phyloP scores from a whole-genome alignment of 2,888 invertebrate species.

The Zaprionus lineosus region DNA sequence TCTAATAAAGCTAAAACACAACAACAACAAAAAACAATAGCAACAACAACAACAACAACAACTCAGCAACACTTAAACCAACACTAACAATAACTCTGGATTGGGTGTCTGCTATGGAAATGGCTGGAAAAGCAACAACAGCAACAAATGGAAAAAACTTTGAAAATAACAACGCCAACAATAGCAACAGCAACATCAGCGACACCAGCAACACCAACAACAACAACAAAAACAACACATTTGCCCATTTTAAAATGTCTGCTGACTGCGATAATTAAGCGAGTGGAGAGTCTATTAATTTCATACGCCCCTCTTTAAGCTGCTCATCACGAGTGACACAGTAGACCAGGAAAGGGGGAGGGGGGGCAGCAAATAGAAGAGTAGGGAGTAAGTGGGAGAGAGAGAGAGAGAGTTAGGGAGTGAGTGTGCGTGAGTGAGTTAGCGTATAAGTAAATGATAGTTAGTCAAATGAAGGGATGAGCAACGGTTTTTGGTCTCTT shows the following conservation, averaged over 20 bases:
- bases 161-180: conserved; percentile 19
- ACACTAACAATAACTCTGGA: conserved; percentile 13
- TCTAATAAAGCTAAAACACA: conserved; percentile 59
- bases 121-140: conserved; percentile 32
- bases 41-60: conserved; percentile 38
- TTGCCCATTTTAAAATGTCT: conserved; percentile 65
- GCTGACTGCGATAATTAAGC: conserved; percentile 68
- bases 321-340: conserved; percentile 22
- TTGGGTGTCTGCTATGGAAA: conserved; percentile 27
- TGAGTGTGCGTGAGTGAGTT: too few relatives aligned
- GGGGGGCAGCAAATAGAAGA: background rate
- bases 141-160: conserved; percentile 5
- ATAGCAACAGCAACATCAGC: background rate
- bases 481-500: conserved; percentile 43
- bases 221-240: conserved; percentile 32
- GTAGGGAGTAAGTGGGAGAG: background rate
- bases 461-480: conserved; percentile 33
- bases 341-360: too few relatives aligned
- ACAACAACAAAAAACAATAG: conserved; percentile 34
- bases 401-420: background rate
- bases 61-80: conserved; percentile 24
- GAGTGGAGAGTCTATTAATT: conserved; percentile 70
- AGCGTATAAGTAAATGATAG: conserved; percentile 24
- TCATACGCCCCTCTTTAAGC: conserved; percentile 66
- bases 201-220: background rate